Evolutionary conservation across 1,140 invertebrate genomes (phyloP).

Genomic region (Sesamia nonagrioides): DNA sequence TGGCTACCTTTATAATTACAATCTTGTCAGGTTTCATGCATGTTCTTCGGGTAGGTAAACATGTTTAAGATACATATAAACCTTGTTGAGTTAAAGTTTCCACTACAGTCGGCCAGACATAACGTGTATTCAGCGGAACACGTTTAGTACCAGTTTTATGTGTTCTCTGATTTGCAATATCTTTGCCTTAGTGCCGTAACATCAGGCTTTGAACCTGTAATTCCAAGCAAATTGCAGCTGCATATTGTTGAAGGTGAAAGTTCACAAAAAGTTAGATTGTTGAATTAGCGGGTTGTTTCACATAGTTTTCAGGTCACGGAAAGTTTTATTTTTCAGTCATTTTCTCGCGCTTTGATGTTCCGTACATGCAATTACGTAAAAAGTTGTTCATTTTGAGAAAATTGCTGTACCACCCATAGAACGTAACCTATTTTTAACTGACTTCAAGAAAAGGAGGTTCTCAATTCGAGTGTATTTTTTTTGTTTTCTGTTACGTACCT

Average conservation of each 20-base stretch:
- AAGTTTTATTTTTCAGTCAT: neutral
- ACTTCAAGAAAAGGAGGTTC: too few relatives aligned
- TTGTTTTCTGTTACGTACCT: too few relatives aligned
- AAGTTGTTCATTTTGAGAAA: slow-evolving; percentile 1
- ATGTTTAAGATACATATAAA: neutral
- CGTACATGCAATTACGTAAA: neutral
- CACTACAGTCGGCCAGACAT: neutral
- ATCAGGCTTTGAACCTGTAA: neutral
- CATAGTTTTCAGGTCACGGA: neutral
- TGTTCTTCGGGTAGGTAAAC: too few relatives aligned
- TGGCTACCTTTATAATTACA: too few relatives aligned
- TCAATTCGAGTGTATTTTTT: too few relatives aligned
- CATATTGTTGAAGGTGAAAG: neutral
- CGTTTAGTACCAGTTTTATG: neutral
- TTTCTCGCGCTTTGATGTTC: neutral
- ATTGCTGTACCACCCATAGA: neutral
- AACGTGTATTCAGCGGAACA: neutral
- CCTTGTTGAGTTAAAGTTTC: neutral
- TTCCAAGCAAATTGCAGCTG: neutral
- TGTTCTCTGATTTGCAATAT: neutral
- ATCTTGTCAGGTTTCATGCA: too few relatives aligned
- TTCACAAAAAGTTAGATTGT: slow-evolving; percentile 25
- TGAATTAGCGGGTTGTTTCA: neutral
- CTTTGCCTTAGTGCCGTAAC: neutral
- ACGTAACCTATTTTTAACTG: too few relatives aligned